phyloP scores from a whole-genome alignment of 2,113 vertebrate species.

The Archilochus colubris region DNA sequence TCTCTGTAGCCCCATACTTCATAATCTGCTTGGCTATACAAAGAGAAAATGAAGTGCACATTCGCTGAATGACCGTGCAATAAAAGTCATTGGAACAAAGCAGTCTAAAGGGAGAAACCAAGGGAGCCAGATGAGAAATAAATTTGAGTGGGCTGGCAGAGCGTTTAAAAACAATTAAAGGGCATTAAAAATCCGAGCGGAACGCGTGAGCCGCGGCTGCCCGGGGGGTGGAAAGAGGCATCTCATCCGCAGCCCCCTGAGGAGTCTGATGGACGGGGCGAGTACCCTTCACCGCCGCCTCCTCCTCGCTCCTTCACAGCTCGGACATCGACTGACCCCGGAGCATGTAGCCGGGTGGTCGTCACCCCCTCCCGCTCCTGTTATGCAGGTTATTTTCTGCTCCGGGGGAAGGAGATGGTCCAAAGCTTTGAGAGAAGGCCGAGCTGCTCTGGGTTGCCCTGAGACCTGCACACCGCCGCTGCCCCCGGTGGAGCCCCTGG shows the following conservation, averaged over 20 bases:
- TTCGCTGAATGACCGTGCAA: constrained; percentile 59
- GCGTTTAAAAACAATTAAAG: constrained; percentile 93
- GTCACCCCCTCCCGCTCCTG: background rate
- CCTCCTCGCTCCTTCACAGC: background rate
- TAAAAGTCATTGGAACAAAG: constrained; percentile 73
- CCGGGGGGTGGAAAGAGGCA: background rate
- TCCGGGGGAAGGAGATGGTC: background rate
- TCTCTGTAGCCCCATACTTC: constrained; percentile 49
- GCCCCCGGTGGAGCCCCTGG: background rate
- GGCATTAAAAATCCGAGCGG: constrained; percentile 88
- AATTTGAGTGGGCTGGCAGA: constrained; percentile 87
- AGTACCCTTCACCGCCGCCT: background rate
- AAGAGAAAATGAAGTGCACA: constrained; percentile 54
- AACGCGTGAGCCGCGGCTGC: constrained; percentile 81
- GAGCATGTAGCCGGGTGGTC: background rate
- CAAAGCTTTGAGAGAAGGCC: background rate
- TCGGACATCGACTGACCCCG: background rate
- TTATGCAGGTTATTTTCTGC: background rate
- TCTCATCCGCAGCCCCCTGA: background rate
- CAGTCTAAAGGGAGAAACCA: constrained; percentile 51
- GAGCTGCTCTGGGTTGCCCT: background rate
- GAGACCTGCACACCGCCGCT: background rate
- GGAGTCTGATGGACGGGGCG: background rate
- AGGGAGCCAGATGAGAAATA: constrained; percentile 92
- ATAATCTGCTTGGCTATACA: constrained; percentile 51